Conservation (phyloP, 2,888 invertebrate species). For the Diarsia brunnea region DNA sequence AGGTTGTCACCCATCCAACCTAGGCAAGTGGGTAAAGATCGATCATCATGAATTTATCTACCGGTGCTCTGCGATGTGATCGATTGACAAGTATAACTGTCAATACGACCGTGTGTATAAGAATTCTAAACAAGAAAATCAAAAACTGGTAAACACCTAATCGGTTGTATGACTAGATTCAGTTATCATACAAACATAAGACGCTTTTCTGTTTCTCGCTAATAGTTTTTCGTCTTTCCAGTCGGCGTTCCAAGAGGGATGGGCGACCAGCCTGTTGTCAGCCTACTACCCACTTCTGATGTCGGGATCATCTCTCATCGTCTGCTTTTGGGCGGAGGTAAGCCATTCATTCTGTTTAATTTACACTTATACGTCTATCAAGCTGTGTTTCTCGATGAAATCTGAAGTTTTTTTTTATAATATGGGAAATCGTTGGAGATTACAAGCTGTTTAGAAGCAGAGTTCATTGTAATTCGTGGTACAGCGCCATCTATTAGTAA, state of each 20-base stretch:
- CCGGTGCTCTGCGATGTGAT: too few species aligned
- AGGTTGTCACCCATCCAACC: too few species aligned
- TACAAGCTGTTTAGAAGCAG: neutral
- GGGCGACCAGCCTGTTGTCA: constrained; percentile 96
- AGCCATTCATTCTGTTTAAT: constrained; percentile 75
- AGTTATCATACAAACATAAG: neutral
- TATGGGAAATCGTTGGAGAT: neutral
- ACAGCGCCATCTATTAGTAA: constrained; percentile 62
- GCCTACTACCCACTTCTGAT: constrained; percentile 97
- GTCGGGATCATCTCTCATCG: constrained; percentile 97
- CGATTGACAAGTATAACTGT: too few species aligned
- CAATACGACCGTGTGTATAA: neutral
- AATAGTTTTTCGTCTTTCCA: constrained; percentile 73
- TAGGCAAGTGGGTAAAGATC: too few species aligned
- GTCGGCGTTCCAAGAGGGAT: constrained; percentile 95
- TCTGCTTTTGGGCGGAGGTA: constrained; percentile 98
- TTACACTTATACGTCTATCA: neutral
- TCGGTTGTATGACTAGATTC: neutral
- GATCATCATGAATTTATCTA: too few species aligned
- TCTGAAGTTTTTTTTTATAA: neutral
- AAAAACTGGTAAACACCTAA: neutral
- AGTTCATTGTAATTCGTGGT: accelerated
- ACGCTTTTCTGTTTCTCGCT: neutral
- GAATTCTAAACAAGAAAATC: neutral
- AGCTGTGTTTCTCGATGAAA: neutral